Evolutionary conservation across 1,140 invertebrate genomes (phyloP).

Genomic region (Zaprionus davidi): DNA sequence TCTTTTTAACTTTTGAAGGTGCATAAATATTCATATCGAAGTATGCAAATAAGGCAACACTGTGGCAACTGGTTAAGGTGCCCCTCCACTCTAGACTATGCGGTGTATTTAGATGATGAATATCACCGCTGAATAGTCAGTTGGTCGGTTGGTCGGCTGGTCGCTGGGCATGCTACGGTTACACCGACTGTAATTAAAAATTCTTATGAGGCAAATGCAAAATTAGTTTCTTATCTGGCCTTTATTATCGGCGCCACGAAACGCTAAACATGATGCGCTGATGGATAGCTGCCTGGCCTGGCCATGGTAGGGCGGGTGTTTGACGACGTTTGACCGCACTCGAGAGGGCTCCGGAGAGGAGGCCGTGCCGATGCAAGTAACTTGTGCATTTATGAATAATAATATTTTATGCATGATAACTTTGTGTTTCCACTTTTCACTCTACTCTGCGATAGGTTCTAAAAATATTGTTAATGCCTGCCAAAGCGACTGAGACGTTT

Average conservation of each 20-base stretch:
- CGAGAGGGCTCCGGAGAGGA: neutral
- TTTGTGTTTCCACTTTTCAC: conserved; percentile 49
- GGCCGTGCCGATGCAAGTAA: conserved; percentile 56
- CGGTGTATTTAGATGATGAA: conserved; percentile 40
- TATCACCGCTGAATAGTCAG: conserved; percentile 38
- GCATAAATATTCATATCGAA: conserved; percentile 30
- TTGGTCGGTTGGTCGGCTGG: neutral
- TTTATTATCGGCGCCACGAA: conserved; percentile 82
- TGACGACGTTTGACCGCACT: conserved; percentile 18
- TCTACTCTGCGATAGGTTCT: conserved; percentile 47
- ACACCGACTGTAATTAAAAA: conserved; percentile 76
- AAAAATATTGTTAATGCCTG: conserved; percentile 61
- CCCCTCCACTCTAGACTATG: neutral
- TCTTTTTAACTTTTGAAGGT: conserved; percentile 47
- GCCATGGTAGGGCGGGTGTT: conserved; percentile 28
- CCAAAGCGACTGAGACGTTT: conserved; percentile 77
- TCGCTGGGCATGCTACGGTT: conserved; percentile 37
- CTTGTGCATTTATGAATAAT: conserved; percentile 76
- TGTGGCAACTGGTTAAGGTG: conserved; percentile 47
- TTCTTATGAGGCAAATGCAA: conserved; percentile 79
- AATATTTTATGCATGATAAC: conserved; percentile 77
- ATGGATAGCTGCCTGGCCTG: conserved; percentile 71
- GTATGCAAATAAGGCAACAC: conserved; percentile 59
- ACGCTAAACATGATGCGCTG: conserved; percentile 77
- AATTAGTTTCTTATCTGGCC: conserved; percentile 82